phyloP scores from a whole-genome alignment of 2,113 vertebrate species.

The Argyrosomus japonicus region DNA sequence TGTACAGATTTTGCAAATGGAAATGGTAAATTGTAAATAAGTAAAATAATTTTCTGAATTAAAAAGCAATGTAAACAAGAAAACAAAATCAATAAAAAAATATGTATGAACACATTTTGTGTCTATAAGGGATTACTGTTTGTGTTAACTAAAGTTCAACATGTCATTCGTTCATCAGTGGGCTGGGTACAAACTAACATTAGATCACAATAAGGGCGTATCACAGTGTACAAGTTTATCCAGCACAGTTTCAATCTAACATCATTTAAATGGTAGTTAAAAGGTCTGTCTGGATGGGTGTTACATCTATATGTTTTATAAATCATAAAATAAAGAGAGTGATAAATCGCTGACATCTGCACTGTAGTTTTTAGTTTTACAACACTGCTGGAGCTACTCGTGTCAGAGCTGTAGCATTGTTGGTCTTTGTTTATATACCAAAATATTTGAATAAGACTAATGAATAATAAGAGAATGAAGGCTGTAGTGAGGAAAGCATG shows the following conservation, averaged over 20 bases:
- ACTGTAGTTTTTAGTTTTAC: background rate
- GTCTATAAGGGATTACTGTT: background rate
- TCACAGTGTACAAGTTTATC: background rate
- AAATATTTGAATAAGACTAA: background rate
- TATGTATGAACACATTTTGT: background rate
- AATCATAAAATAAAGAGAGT: too few species aligned
- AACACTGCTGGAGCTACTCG: background rate
- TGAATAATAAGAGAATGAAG: background rate
- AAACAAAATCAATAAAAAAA: background rate
- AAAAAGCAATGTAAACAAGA: background rate
- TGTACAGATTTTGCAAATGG: background rate
- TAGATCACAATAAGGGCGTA: background rate
- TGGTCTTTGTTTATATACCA: background rate
- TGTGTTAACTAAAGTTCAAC: background rate
- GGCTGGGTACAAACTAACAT: background rate
- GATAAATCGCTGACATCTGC: too few species aligned
- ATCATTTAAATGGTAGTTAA: background rate
- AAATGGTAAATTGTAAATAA: background rate
- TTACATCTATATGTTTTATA: too few species aligned
- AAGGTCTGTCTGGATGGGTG: too few species aligned
- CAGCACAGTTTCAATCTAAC: background rate
- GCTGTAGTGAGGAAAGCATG: background rate
- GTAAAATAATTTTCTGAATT: background rate
- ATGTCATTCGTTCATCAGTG: background rate
- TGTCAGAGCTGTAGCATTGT: background rate